phyloP scores from a whole-genome alignment of 2,888 invertebrate genomes.

The Dermolepida albohirtum region DNA sequence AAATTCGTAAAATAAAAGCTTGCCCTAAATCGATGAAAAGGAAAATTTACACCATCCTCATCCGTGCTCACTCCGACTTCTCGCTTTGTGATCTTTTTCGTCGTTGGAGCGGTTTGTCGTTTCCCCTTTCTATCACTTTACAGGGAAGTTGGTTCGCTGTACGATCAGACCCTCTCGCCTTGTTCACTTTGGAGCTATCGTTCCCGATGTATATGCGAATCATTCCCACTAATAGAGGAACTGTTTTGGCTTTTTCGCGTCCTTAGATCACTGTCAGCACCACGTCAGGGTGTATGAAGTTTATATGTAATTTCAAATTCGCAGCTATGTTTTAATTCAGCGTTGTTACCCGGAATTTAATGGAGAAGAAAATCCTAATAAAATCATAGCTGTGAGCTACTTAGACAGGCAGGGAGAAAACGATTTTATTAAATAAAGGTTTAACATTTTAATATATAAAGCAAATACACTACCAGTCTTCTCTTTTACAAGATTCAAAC shows the following conservation, averaged over 20 bases:
- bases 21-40: constrained; percentile 45
- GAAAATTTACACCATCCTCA: constrained; percentile 45
- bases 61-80: constrained; percentile 3
- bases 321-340: constrained; percentile 25
- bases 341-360: constrained; percentile 24
- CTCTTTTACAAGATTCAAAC: too few species aligned
- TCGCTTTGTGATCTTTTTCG: not conserved
- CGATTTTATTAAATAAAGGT: too few species aligned
- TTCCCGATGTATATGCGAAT: constrained; percentile 11
- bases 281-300: not conserved
- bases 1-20: constrained; percentile 39
- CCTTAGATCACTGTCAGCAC: not conserved
- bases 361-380: constrained; percentile 23
- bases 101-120: not conserved
- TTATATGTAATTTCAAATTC: not conserved
- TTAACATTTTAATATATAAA: too few species aligned
- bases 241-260: not conserved
- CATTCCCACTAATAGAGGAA: too few species aligned
- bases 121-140: not conserved
- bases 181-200: too few species aligned
- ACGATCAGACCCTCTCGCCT: too few species aligned
- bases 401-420: too few species aligned
- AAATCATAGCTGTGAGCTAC: not conserved
- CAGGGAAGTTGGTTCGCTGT: not conserved
- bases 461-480: too few species aligned